These are phyloP conservation scores for Biston betularia DNA, from an alignment of 2,888 invertebrate species.

Conservation along the genomic window DNA sequence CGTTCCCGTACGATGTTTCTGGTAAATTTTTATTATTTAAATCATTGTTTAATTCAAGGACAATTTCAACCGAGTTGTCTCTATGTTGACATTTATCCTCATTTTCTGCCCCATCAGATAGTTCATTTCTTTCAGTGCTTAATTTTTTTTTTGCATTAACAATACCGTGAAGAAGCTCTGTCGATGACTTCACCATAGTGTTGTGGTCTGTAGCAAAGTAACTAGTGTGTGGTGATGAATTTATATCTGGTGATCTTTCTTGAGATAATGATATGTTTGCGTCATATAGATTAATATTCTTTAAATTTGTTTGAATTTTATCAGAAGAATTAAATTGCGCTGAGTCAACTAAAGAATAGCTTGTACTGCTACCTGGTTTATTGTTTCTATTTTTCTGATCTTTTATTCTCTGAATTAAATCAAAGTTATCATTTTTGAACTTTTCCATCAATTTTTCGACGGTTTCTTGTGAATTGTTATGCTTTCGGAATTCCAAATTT, in stretches of 20 bases:
- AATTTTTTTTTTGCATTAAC: constrained; percentile 38
- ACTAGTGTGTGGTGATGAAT: constrained; percentile 15
- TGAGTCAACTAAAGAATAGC: constrained; percentile 27
- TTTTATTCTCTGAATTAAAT: constrained; percentile 60
- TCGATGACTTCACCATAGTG: constrained; percentile 56
- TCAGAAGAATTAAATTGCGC: constrained; percentile 16
- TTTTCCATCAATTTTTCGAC: constrained; percentile 57
- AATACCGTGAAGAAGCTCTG: constrained; percentile 60
- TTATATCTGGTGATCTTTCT: constrained; percentile 12
- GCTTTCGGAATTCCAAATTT: constrained; percentile 61
- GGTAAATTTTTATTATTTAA: not conserved
- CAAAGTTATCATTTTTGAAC: constrained; percentile 67
- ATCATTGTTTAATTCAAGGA: constrained; percentile 14
- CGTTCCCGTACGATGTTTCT: not conserved
- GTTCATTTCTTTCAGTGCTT: not conserved
- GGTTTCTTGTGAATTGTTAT: constrained; percentile 49
- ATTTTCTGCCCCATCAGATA: constrained; percentile 7
- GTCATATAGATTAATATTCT: constrained; percentile 5
- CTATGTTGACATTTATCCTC: constrained; percentile 19
- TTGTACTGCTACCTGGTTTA: constrained; percentile 48
- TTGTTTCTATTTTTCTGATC: constrained; percentile 42
- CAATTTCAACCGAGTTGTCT: constrained; percentile 30
- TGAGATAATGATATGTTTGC: constrained; percentile 17
- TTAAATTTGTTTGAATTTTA: constrained; percentile 20
- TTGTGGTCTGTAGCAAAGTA: constrained; percentile 39